A percentile compares a stretch with the other conserved stretches of the same genome.
These are phyloP conservation scores for Macropis europaea DNA, from an alignment of 2,888 invertebrate genomes.

Conservation along the genomic window DNA sequence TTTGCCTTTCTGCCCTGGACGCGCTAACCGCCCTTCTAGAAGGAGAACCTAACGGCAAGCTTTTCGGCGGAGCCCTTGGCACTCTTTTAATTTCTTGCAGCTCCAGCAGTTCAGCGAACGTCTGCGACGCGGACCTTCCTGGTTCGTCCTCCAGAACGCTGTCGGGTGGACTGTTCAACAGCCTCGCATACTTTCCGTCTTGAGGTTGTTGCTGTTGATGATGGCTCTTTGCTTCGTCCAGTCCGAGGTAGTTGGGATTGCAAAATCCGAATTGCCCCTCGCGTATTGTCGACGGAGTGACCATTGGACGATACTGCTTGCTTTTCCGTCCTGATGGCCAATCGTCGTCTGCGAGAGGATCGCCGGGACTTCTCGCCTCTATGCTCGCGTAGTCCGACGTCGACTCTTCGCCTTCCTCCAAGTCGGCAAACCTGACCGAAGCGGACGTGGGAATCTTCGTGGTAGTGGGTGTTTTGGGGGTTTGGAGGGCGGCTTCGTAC, in stretches of 20 bases:
- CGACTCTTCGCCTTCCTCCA: conserved; percentile 83
- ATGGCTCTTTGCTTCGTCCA: conserved; percentile 81
- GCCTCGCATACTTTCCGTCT: conserved; percentile 79
- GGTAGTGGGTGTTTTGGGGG: conserved; percentile 77
- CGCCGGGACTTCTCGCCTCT: conserved; percentile 81
- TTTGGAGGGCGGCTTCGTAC: conserved; percentile 81
- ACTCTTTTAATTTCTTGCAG: conserved; percentile 74
- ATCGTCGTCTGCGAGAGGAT: conserved; percentile 77
- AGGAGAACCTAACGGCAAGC: conserved; percentile 80
- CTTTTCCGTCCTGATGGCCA: conserved; percentile 66
- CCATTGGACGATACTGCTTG: conserved; percentile 62
- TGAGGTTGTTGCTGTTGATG: conserved; percentile 61
- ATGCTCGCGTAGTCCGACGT: conserved; percentile 90
- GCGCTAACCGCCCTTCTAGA: conserved; percentile 82
- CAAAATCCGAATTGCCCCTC: conserved; percentile 85
- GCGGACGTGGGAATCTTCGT: conserved; percentile 81
- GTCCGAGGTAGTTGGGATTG: conserved; percentile 88
- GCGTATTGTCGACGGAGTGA: conserved; percentile 70
- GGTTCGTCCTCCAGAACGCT: conserved; percentile 82
- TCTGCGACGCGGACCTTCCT: conserved; percentile 76
- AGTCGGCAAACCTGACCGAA: conserved; percentile 82
- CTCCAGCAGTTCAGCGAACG: conserved; percentile 76
- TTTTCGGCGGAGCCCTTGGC: conserved; percentile 80
- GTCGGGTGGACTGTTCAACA: conserved; percentile 84
- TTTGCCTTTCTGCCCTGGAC: conserved; percentile 81